A percentile compares a stretch with the other conserved stretches of the same genome.
These are phyloP conservation scores for Maniola hyperantus DNA, from an alignment of 2,888 invertebrate genomes.

Conservation along the genomic window DNA sequence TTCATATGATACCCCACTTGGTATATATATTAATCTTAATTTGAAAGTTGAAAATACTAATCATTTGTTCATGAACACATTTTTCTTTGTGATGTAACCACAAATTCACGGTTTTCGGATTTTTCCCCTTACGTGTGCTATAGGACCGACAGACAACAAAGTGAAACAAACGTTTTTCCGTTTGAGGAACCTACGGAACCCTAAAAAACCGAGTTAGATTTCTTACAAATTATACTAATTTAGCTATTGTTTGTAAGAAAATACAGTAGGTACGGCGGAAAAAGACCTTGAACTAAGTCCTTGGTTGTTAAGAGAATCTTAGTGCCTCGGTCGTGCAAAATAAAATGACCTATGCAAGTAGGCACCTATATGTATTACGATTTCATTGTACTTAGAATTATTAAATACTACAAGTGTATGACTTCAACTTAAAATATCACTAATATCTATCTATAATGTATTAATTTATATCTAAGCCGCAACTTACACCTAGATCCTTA, in stretches of 20 bases:
- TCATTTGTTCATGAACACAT: no score
- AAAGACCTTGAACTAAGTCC: slow-evolving; percentile 24
- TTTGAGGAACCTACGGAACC: no score
- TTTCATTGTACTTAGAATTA: slow-evolving; percentile 70
- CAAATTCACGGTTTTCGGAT: no score
- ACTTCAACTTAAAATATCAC: slow-evolving; percentile 74
- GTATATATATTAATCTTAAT: no score
- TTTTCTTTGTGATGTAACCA: no score
- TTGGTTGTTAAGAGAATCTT: slow-evolving; percentile 19
- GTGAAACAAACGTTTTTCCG: no score
- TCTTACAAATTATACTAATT: neutral
- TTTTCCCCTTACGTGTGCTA: no score
- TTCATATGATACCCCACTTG: no score
- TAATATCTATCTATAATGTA: slow-evolving; percentile 46
- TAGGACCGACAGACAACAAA: no score
- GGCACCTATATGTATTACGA: slow-evolving; percentile 37
- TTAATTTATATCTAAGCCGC: slow-evolving; percentile 54
- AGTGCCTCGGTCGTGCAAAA: slow-evolving; percentile 21
- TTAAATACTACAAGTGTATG: slow-evolving; percentile 78
- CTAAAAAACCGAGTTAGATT: slow-evolving; percentile 17
- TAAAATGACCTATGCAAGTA: slow-evolving; percentile 16
- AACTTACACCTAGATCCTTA: slow-evolving; percentile 72
- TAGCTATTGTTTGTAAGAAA: neutral
- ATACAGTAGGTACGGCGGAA: neutral
- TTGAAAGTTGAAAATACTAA: no score